Conservation (phyloP, 1,140 invertebrate species). For the Dufourea novaeangliae region DNA sequence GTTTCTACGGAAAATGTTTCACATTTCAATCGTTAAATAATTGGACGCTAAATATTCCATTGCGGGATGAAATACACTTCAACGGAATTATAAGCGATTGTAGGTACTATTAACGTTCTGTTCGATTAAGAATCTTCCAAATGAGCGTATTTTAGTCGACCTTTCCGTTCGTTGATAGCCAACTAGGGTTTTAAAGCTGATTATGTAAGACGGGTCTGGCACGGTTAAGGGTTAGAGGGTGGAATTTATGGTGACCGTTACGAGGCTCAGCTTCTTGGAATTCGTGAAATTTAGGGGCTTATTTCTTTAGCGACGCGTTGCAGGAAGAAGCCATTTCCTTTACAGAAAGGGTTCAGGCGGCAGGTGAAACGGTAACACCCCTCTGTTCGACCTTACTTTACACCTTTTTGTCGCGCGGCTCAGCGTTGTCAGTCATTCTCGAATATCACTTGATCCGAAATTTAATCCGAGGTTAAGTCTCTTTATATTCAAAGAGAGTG, state of each 20-base stretch:
- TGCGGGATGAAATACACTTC: not conserved
- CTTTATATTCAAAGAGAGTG: not conserved
- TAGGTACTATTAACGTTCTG: not conserved
- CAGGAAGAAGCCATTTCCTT: not conserved
- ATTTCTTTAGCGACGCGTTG: constrained; percentile 50
- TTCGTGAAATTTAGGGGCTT: constrained; percentile 67
- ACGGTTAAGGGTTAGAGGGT: constrained; percentile 20
- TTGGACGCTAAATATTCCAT: not conserved
- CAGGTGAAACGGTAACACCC: constrained; percentile 51
- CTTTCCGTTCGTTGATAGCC: constrained; percentile 56
- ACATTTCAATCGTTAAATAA: too few relatives aligned
- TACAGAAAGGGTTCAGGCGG: constrained; percentile 9
- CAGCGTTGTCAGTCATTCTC: constrained; percentile 22
- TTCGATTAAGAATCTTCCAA: not conserved
- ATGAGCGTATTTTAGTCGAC: constrained; percentile 31
- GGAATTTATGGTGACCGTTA: constrained; percentile 60
- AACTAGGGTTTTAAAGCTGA: constrained; percentile 42
- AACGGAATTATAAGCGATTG: not conserved
- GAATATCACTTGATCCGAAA: constrained; percentile 48
- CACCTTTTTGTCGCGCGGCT: constrained; percentile 12
- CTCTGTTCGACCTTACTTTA: constrained; percentile 16
- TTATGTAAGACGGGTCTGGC: constrained; percentile 15
- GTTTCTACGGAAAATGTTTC: too few relatives aligned
- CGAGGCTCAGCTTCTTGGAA: constrained; percentile 60
- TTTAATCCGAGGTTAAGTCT: constrained; percentile 49